Base-by-base conservation (phyloP, 2,888 invertebrate genomes). In the Cotesia congregata region DNA sequence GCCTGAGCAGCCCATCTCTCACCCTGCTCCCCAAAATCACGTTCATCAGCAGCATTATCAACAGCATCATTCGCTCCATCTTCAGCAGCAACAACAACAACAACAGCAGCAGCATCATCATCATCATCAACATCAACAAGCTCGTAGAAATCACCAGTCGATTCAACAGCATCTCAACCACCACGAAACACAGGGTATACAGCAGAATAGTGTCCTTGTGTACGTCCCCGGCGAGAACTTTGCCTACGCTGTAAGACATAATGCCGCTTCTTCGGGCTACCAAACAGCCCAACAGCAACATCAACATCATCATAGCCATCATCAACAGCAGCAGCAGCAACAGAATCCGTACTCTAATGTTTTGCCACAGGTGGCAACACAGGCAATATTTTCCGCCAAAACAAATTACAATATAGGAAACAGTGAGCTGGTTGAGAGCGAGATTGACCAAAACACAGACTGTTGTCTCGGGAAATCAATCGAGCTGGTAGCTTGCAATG, bases 1-100 rank as follows among this genome's bases (percentile, higher is more conserved):
- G 93, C 93, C 94, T 93, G 94, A 94, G 91, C 93, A 93, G 90
- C 91, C 91, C 85, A 87, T 86, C 85, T 86, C 87, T 86, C 84
- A 88, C 87, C 90, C 90, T 87, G 90, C 90, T 88, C 86, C 88
- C 87, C 85, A 87, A 86, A 84, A 85, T 85, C 85, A 86, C 84
- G 77, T 79, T 67, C 65, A 76, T 79, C 72, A 77, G 38, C 79
- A 79, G 20, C 80, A 78, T 64, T 77, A 83, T 80, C 83, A 83
- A 71, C 84, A 85, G 38, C 80, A 81, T 1, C 81, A 79, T 3
- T 81, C 86, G 80, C 83, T 81, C 4, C 83, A 82, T 61, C 71
- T 60, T 65, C 83, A 81, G 80, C 84, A 83, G 71, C 86, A 85
- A 15, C 82, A 81, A 4, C 81, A 80, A 5, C 80, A 86, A 79